These are phyloP conservation scores for Peromyscus californicus DNA, from an alignment of 2,113 vertebrate species.

Conservation along the genomic window DNA sequence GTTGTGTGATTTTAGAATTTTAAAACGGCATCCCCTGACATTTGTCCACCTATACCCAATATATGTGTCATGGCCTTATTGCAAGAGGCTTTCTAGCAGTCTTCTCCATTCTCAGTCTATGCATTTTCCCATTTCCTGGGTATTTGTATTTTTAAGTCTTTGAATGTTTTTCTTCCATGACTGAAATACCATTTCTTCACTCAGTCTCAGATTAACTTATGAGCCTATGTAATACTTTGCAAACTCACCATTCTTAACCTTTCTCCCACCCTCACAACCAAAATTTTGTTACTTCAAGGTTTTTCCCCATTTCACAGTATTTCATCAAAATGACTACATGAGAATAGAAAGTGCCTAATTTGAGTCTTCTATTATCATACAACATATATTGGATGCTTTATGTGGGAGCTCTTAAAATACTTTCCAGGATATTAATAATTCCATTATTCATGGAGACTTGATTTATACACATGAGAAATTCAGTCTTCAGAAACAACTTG, in stretches of 20 bases:
- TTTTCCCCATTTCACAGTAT: not conserved
- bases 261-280: not conserved
- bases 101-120: not conserved
- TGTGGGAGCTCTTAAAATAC: not conserved
- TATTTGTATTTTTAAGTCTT: not conserved
- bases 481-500: not conserved
- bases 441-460: not conserved
- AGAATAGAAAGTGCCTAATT: not conserved
- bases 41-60: not conserved
- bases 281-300: not conserved
- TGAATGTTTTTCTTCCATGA: not conserved
- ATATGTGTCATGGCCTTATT: not conserved
- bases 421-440: conserved; percentile 22
- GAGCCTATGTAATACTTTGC: not conserved
- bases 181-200: not conserved
- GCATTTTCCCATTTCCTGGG: not conserved
- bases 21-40: not conserved
- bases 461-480: not conserved
- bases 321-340: not conserved
- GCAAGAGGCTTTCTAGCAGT: not conserved
- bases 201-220: not conserved
- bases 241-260: not conserved
- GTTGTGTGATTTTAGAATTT: not conserved
- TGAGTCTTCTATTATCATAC: not conserved
- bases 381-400: not conserved